Evolutionary conservation across 2,888 invertebrate genomes (phyloP).

Genomic region (Carabus problematicus): DNA sequence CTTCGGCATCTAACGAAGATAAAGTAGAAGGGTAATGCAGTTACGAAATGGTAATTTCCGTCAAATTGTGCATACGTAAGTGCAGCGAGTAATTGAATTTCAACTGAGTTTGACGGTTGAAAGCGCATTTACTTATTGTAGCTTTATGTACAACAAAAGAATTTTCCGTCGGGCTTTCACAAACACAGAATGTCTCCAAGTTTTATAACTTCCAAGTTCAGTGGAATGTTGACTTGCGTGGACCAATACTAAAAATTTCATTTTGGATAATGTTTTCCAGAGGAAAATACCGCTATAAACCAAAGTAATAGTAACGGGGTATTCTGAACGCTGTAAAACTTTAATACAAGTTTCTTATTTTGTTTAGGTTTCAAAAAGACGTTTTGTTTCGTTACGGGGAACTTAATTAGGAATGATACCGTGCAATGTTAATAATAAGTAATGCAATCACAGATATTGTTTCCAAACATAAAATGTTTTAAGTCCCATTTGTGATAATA

Average conservation of each 20-base stretch:
- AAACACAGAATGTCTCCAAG: slow-evolving; percentile 12
- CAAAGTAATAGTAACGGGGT: too few species aligned
- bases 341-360: too few species aligned
- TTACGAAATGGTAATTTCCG: not conserved
- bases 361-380: too few species aligned
- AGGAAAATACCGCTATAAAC: too few species aligned
- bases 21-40: slow-evolving; percentile 4
- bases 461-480: too few species aligned
- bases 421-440: too few species aligned
- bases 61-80: not conserved
- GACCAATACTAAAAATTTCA: slow-evolving; percentile 11
- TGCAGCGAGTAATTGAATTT: slow-evolving; percentile 6
- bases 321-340: too few species aligned
- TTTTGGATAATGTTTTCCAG: slow-evolving; percentile 5
- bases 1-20: not conserved
- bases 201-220: slow-evolving; percentile 27
- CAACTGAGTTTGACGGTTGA: not conserved
- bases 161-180: slow-evolving; percentile 8
- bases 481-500: slow-evolving; percentile 9
- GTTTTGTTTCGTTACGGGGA: too few species aligned
- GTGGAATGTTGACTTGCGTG: not conserved
- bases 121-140: slow-evolving; percentile 7
- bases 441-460: too few species aligned
- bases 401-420: too few species aligned
- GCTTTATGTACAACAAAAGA: slow-evolving; percentile 24